Percentiles rank a stretch among this genome's conserved stretches.
These are phyloP conservation scores for Eutolmus rufibarbis DNA, from an alignment of 2,888 invertebrate genomes.

Conservation along the genomic window DNA sequence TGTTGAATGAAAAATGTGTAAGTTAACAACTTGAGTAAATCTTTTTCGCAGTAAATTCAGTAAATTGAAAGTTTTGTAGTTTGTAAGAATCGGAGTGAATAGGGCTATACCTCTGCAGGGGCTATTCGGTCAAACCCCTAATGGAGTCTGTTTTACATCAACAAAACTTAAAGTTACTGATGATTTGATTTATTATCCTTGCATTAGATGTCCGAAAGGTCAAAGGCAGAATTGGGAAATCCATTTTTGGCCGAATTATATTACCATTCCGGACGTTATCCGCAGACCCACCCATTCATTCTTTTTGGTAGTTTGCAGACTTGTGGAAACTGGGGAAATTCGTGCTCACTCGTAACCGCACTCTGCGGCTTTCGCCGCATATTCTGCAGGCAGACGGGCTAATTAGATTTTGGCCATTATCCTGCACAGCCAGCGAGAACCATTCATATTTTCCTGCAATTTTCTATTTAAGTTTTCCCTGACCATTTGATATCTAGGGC, in stretches of 20 bases:
- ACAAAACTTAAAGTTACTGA: slow-evolving; percentile 43
- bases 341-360: background rate
- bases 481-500: slow-evolving; percentile 28
- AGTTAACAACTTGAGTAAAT: background rate
- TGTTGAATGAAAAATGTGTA: background rate
- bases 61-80: background rate
- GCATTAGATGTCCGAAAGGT: slow-evolving; percentile 28
- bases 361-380: background rate
- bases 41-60: background rate
- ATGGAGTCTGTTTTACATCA: slow-evolving; percentile 20
- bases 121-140: background rate
- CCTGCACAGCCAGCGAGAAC: background rate
- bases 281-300: slow-evolving; percentile 24
- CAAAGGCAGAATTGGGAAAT: slow-evolving; percentile 19
- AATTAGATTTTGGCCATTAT: slow-evolving; percentile 39
- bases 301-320: slow-evolving; percentile 6
- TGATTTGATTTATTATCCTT: slow-evolving; percentile 46
- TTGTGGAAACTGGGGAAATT: background rate
- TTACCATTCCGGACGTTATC: slow-evolving; percentile 5
- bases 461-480: slow-evolving; percentile 29
- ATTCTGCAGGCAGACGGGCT: slow-evolving; percentile 19
- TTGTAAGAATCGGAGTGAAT: background rate
- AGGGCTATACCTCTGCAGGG: background rate
- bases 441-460: slow-evolving; percentile 39
- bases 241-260: slow-evolving; percentile 4